Evolutionary conservation across 2,888 invertebrate species (phyloP), one percentile per base, ranked within the genome.

Genomic region (Limnephilus lunatus): DNA sequence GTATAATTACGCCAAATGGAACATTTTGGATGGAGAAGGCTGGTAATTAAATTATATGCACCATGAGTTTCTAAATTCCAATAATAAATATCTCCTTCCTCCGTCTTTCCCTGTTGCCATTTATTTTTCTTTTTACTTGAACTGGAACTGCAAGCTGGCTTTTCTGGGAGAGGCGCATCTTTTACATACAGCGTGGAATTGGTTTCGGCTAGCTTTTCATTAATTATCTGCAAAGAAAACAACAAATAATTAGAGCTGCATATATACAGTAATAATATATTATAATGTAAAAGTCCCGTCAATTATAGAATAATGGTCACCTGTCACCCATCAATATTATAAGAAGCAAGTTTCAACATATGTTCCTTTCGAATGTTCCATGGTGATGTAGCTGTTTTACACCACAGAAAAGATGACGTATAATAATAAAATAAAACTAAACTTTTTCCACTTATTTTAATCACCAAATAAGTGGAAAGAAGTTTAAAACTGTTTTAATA

Each of bases 1-100:
- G 19, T 9, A 7, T 9, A 68, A n/a, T 9, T 25, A n/a, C 25
- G 25, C 68, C 68, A 68, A 68, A 68, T 7, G 44, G 12, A 44
- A 44, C 44, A 44, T 44, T 44, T 44, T 44, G 44, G 19, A 3
- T 53, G 4, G 53, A 19, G 53, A 25, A 68, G 25, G 68, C 25
- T 82, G 32, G 82, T 82, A 19, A 31, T 82, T 31, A 31, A 31
- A 82, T 32, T 82, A 91, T 82, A 82, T 83, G 68, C 32, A 98
- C 98, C 98, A 95, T 98, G 98, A 80, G 98, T 98, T 94, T 97
- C 96, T 2, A 97, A 97, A 95, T 99, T 98, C 98, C 98, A 99
- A 94, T 98, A 99, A 95, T 99, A 99, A 1, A 97, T 97, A 94
- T 97, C 96, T 0, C 98, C 98, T 94, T 98, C 97, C 88, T 97